These are phyloP conservation scores for Odontocerum albicorne DNA, from an alignment of 2,888 invertebrate species.

Conservation along the genomic window DNA sequence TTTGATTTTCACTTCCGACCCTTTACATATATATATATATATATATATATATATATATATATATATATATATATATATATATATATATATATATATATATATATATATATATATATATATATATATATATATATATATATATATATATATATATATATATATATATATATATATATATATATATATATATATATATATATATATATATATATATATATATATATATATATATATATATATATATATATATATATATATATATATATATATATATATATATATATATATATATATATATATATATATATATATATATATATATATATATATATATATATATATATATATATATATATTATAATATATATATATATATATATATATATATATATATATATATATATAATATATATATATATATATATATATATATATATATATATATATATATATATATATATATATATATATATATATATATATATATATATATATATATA, in stretches of 20 bases:
- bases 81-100: slow-evolving; percentile 5
- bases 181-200: background rate
- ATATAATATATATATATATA: slow-evolving; percentile 17
- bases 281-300: slow-evolving; percentile 18
- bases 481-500: slow-evolving; percentile 19
- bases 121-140: background rate
- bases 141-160: background rate
- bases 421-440: slow-evolving; percentile 18
- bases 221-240: background rate
- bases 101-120: background rate
- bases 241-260: background rate
- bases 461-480: slow-evolving; percentile 16
- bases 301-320: slow-evolving; percentile 42
- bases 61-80: slow-evolving; percentile 19
- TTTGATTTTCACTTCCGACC: too few relatives aligned
- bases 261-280: background rate
- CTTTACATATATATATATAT: slow-evolving; percentile 12
- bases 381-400: slow-evolving; percentile 19
- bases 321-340: slow-evolving; percentile 34
- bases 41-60: slow-evolving; percentile 19
- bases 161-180: background rate
- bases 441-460: slow-evolving; percentile 15
- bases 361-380: slow-evolving; percentile 18
- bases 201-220: background rate
- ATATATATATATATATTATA: background rate